Conservation (phyloP, 2,113 vertebrate genomes). For the Tragulus kanchil region DNA sequence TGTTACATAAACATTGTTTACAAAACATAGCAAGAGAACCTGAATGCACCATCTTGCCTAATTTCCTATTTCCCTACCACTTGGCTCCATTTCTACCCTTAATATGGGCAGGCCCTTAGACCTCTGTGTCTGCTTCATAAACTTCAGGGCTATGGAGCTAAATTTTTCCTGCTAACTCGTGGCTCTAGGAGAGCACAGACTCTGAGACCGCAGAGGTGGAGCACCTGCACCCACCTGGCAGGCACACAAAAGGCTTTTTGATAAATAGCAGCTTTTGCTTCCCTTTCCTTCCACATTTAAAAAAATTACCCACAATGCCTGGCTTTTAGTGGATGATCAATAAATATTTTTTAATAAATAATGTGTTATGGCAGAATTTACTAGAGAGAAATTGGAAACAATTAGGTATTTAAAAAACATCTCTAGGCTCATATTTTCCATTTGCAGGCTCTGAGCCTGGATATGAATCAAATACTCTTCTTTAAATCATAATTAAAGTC, state of each 20-base stretch:
- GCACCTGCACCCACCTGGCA: no score
- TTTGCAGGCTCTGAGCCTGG: background rate
- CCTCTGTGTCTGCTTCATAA: background rate
- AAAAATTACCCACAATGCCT: background rate
- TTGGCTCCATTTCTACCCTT: background rate
- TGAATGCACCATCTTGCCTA: no score
- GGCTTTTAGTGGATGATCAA: background rate
- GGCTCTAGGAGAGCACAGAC: background rate
- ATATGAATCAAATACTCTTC: background rate
- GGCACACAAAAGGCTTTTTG: background rate
- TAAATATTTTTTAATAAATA: constrained; percentile 38
- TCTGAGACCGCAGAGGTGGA: background rate
- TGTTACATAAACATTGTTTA: no score
- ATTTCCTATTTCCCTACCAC: no score
- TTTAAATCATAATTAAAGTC: background rate
- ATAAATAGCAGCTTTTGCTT: background rate
- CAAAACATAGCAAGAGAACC: no score
- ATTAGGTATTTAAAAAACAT: background rate
- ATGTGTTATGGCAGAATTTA: background rate
- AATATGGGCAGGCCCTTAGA: background rate
- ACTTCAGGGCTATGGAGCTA: no score
- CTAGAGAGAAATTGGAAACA: background rate
- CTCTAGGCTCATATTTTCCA: background rate
- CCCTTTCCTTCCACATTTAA: background rate
- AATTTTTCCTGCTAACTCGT: background rate